These are phyloP conservation scores for Cotesia typhae DNA, from an alignment of 1,140 invertebrate genomes.

Conservation along the genomic window DNA sequence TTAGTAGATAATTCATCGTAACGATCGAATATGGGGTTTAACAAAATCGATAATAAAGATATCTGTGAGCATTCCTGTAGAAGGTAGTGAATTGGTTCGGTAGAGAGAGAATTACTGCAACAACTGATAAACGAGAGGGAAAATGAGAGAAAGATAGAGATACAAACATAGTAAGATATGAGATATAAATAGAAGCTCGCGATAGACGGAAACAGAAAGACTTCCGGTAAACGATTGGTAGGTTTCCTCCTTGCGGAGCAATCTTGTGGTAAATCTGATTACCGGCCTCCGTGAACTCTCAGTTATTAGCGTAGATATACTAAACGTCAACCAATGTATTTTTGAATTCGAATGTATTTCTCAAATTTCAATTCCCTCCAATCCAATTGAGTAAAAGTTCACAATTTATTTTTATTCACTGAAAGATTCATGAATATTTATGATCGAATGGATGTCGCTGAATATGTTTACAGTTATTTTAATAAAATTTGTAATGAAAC, in stretches of 20 bases:
- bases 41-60: slow-evolving; percentile 3
- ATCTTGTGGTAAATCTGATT: slow-evolving; percentile 65
- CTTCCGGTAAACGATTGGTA: slow-evolving; percentile 63
- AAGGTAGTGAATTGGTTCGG: background rate
- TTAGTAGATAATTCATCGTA: background rate
- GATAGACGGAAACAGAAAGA: slow-evolving; percentile 47
- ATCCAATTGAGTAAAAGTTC: too few species aligned
- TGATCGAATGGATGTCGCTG: too few species aligned
- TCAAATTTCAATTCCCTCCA: too few species aligned
- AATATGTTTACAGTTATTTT: too few species aligned
- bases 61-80: too few species aligned
- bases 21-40: slow-evolving; percentile 8
- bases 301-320: slow-evolving; percentile 53
- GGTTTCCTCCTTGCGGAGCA: slow-evolving; percentile 64
- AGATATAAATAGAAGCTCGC: slow-evolving; percentile 41
- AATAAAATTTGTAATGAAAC: too few species aligned
- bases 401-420: too few species aligned
- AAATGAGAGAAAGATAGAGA: slow-evolving; percentile 29
- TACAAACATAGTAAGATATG: slow-evolving; percentile 22
- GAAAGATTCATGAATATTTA: too few species aligned
- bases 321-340: background rate
- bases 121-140: slow-evolving; percentile 35
- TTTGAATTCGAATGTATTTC: background rate
- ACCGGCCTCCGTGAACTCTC: slow-evolving; percentile 59
- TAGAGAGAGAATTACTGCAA: slow-evolving; percentile 37